These are phyloP conservation scores for Cyclophora albipunctata DNA, from an alignment of 2,888 invertebrate genomes.

Conservation along the genomic window DNA sequence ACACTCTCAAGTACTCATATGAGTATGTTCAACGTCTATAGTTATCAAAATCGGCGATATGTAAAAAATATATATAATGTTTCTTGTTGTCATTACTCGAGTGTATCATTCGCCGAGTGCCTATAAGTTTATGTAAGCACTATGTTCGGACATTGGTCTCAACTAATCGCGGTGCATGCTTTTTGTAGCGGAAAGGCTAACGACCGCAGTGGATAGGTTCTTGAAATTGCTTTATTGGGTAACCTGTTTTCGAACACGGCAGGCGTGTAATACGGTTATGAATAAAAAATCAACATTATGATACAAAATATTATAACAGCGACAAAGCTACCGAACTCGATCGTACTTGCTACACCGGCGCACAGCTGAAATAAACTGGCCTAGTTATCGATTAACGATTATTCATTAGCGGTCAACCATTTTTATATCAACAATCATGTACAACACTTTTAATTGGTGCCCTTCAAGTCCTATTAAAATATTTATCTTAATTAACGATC, in stretches of 20 bases:
- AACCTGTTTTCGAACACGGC: slow-evolving; percentile 59
- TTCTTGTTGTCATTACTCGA: slow-evolving; percentile 8
- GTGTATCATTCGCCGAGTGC: slow-evolving; percentile 10
- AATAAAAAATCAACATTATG: slow-evolving; percentile 41
- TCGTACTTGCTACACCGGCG: slow-evolving; percentile 8
- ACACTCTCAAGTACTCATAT: not conserved
- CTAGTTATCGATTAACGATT: slow-evolving; percentile 8
- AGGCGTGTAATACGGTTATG: slow-evolving; percentile 53
- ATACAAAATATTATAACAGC: slow-evolving; percentile 22
- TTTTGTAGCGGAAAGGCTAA: slow-evolving; percentile 59
- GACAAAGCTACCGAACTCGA: slow-evolving; percentile 9
- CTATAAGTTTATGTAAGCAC: slow-evolving; percentile 16
- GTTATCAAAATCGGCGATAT: not conserved
- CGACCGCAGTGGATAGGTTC: slow-evolving; percentile 59
- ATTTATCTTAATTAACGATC: slow-evolving; percentile 13
- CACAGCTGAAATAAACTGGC: slow-evolving; percentile 12
- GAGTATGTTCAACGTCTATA: not conserved
- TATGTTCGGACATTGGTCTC: slow-evolving; percentile 41
- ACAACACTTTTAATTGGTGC: slow-evolving; percentile 16
- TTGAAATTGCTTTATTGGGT: slow-evolving; percentile 68
- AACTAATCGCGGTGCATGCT: slow-evolving; percentile 48
- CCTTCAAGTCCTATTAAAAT: slow-evolving; percentile 12
- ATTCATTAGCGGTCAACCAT: slow-evolving; percentile 13
- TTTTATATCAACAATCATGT: slow-evolving; percentile 6
- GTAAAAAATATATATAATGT: too few species aligned